Conservation (phyloP, 2,797 vertebrate species). For the Anguilla anguilla region DNA sequence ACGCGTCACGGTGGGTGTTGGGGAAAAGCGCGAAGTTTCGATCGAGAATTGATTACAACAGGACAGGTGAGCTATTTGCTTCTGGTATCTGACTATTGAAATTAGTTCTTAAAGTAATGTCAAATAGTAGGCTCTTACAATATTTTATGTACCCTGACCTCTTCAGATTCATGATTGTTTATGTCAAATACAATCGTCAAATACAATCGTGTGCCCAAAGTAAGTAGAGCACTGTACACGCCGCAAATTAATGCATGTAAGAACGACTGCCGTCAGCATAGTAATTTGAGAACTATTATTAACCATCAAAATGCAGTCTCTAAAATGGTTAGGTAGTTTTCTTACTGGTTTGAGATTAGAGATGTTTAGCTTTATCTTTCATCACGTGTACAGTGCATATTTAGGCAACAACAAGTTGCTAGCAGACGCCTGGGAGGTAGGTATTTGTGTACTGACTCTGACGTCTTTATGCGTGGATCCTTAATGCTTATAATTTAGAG, state of each 20-base stretch:
- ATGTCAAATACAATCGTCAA: neutral
- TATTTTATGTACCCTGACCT: neutral
- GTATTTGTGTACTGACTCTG: constrained; percentile 25
- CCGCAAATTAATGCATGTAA: neutral
- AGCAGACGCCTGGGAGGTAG: constrained; percentile 12
- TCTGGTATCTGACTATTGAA: neutral
- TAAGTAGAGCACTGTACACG: neutral
- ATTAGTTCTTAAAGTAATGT: neutral
- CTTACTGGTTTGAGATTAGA: neutral
- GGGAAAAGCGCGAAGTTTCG: neutral
- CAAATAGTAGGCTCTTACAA: neutral
- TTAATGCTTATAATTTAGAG: constrained; percentile 5
- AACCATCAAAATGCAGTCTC: neutral
- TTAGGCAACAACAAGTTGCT: constrained; percentile 16
- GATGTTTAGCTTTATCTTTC: neutral
- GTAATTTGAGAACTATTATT: neutral
- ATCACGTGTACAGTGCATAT: neutral
- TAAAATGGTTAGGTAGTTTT: neutral
- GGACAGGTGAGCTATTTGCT: constrained; percentile 26
- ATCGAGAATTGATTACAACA: neutral
- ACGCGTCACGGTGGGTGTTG: neutral
- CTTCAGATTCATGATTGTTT: neutral
- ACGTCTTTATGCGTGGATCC: constrained; percentile 3
- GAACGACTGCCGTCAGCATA: neutral
- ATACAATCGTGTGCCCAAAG: neutral